Evolutionary conservation across 2,113 vertebrate species (phyloP).

Genomic region (Polypterus senegalus): DNA sequence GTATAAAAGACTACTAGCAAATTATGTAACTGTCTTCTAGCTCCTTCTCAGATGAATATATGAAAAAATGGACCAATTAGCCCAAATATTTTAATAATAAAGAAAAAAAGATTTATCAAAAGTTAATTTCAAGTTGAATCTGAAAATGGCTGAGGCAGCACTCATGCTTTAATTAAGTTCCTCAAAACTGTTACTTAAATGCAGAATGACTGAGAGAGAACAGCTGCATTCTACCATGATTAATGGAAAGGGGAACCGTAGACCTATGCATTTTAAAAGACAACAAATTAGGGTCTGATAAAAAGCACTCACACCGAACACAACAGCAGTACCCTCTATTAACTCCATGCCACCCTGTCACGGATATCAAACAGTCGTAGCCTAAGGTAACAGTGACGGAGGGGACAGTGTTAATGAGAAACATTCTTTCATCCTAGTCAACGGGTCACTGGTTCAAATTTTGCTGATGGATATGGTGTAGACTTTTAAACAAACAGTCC

Average conservation of each 20-base stretch:
- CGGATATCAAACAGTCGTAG: slow-evolving; percentile 11
- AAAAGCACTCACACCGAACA: slow-evolving; percentile 13
- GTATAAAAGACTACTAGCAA: background rate
- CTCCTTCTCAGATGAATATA: background rate
- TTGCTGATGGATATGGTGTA: background rate
- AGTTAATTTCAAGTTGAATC: slow-evolving; percentile 4
- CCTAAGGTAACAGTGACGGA: too few relatives aligned
- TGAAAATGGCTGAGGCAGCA: slow-evolving; percentile 36
- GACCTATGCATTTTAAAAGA: background rate
- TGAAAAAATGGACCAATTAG: background rate
- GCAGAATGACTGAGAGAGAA: slow-evolving; percentile 22
- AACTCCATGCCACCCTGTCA: background rate
- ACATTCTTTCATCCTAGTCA: background rate
- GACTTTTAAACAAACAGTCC: too few relatives aligned
- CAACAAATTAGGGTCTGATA: background rate
- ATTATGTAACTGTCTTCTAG: background rate
- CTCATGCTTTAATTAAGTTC: slow-evolving; percentile 39
- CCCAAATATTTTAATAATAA: background rate
- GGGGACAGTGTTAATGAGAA: too few relatives aligned
- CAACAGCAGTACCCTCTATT: slow-evolving; percentile 6
- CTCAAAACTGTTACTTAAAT: slow-evolving; percentile 30
- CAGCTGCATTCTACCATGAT: slow-evolving; percentile 36
- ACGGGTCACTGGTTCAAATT: background rate
- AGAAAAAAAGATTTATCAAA: slow-evolving; percentile 9
- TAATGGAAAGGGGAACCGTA: slow-evolving; percentile 2